Evolutionary conservation across 2,113 vertebrate genomes (phyloP).

Genomic region (Sapajus apella): DNA sequence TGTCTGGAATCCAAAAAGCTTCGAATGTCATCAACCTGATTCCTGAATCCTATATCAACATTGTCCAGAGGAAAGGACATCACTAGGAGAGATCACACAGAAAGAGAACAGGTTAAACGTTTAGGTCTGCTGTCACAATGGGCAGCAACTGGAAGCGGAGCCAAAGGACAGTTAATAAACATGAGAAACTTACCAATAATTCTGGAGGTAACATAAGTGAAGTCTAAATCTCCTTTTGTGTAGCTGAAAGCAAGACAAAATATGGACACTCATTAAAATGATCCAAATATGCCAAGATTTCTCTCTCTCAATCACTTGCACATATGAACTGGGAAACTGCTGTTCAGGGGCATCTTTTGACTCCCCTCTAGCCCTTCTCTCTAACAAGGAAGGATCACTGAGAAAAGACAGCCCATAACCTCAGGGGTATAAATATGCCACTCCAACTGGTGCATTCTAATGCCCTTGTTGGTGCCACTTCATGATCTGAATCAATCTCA

Average conservation of each 20-base stretch:
- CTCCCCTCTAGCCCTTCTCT: neutral
- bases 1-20: conserved; percentile 97
- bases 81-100: conserved; percentile 83
- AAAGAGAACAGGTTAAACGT: neutral
- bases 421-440: neutral
- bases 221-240: conserved; percentile 98
- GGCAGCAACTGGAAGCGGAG: neutral
- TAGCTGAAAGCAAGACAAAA: conserved; percentile 87
- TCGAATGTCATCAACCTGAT: conserved; percentile 98
- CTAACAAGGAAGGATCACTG: neutral
- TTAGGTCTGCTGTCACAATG: neutral
- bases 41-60: conserved; percentile 95
- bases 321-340: neutral
- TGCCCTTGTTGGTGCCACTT: neutral
- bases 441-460: neutral
- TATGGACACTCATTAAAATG: conserved; percentile 9
- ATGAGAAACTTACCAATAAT: conserved; percentile 93
- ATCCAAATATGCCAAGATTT: neutral
- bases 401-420: neutral
- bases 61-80: conserved; percentile 98
- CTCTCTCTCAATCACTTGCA: neutral
- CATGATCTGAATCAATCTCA: neutral
- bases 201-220: conserved; percentile 97
- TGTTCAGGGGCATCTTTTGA: neutral
- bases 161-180: neutral